Conservation (phyloP, 2,113 vertebrate genomes). For the Anolis sagrei region DNA sequence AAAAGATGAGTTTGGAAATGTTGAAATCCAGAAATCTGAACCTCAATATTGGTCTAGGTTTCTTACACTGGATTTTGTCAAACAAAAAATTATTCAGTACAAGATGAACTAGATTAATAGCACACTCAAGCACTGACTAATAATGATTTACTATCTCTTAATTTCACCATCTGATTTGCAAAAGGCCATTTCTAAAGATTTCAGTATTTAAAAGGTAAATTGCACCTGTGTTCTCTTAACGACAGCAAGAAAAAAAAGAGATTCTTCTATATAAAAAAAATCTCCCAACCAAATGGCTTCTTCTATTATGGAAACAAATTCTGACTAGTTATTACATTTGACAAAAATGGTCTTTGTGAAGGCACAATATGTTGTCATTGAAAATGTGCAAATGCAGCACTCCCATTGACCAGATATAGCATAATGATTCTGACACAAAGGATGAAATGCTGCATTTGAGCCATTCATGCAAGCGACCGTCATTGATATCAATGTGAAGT, state of each 20-base stretch:
- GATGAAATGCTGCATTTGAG: slow-evolving; percentile 4
- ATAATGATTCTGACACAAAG: slow-evolving; percentile 9
- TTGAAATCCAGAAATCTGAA: background rate
- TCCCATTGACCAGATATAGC: slow-evolving; percentile 25
- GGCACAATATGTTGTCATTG: slow-evolving; percentile 31
- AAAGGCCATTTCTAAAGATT: background rate
- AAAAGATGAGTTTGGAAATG: background rate
- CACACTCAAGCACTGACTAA: background rate
- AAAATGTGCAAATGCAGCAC: slow-evolving; percentile 35
- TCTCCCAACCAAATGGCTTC: background rate
- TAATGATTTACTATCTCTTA: slow-evolving; percentile 4
- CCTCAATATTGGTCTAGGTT: background rate
- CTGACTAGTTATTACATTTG: slow-evolving; percentile 31
- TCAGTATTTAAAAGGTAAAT: background rate
- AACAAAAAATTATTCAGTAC: background rate
- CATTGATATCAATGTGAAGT: background rate
- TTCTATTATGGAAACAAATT: slow-evolving; percentile 33
- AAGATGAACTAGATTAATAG: background rate
- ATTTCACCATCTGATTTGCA: background rate
- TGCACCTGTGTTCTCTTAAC: background rate
- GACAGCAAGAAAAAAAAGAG: accelerated
- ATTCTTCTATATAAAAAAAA: background rate
- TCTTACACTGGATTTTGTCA: background rate
- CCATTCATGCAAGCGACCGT: slow-evolving; percentile 26
- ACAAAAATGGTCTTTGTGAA: slow-evolving; percentile 34